Base-by-base conservation (phyloP, 2,797 vertebrate species). In the Pseudotriccus pelzelni region DNA sequence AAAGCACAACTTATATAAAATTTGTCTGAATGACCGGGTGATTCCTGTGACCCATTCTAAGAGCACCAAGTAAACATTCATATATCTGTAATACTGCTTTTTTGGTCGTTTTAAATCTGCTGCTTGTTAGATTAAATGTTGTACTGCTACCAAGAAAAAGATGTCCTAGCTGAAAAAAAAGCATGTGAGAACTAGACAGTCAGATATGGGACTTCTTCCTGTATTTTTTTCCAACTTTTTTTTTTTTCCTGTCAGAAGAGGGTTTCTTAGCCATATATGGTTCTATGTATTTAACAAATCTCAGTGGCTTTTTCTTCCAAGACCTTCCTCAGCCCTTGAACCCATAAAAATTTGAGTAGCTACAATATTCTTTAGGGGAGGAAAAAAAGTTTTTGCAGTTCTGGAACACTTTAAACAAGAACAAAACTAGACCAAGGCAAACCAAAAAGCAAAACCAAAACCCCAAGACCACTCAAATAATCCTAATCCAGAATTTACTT, bases 321-420 rank as follows among this genome's bases (percentile, higher is more conserved):
- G 10, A 7, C 16, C 30, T 64, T 68, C 25, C 22, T 75, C 9
- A 62, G 17, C 4, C 19, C 9, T 84, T 49, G 37, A 75, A 46
- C 13, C 25, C 28, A 11, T 23, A 18, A 2, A 25, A 64, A 56
- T 1, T 14, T 74, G 24, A 60, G 17, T 36, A 72, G 8, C 16
- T 14, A 12, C 14, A 23, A 12, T 39, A 63, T 13, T 9, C 7
- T 10, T 2, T 47, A 6, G 1, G 1, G 1, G 1, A 52, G 3
- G 2, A n/a, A 20, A 55, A 22, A 39, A 21, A 14, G 1, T 6
- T 10, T 75, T 68, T 72, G 5, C 12, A 44, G 10, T 2, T 84
- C 30, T 73, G 9, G 27, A 68, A 9, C 12, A 25, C 5, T 69
- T 76, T 27, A 63, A 39, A 36, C 2, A 7, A 4, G 5, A 2